Evolutionary conservation across 2,797 vertebrate species (phyloP), one percentile per base, ranked within the genome.

Genomic region (Diglossa cyanea): DNA sequence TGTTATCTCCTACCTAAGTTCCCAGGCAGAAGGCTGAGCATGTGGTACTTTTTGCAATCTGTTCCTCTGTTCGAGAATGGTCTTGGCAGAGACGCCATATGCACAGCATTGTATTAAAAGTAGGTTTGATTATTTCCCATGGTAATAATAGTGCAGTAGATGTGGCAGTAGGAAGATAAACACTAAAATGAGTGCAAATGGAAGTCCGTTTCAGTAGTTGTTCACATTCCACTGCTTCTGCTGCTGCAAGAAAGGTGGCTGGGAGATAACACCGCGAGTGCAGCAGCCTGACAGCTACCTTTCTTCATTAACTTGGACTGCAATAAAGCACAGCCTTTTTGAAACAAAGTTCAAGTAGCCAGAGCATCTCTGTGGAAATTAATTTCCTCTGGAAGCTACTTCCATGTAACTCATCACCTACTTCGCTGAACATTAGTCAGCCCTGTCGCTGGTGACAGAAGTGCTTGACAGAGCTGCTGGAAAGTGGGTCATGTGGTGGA

Each of bases 261-360:
- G 88, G 88, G 91, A 86, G 47, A 33, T 23, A 63, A 35, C 9
- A 11, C 17, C 2, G 21, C 18, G 11, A 4, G 25, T 5, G 7
- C 57, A 77, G 72, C 68, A 54, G 57, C 65, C 62, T 89, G 81
- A 79, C 92, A 94, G 84, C 89, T 80, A 76, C 79, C 85, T 90
- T 79, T 63, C 75, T 83, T 78, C 75, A 94, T 79, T 80, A 40
- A 88, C 79, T 79, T 31, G 75, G 50, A 24, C 35, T 25, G 79
- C 93, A 93, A 85, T 89, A 93, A 96, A 96, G 67, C 35, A 75
- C 55, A 81, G 74, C 55, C 65, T 76, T 85, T 96, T 93, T 40
- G 80, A 95, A 94, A 86, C 81, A 90, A 93, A 94, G 90, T 88
- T 95, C 87, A 79, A 95, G 93, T 89, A 95, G 77, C 91, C 67